Evolutionary conservation across 2,888 invertebrate genomes (phyloP).

Genomic region (Leistus spinibarbis): DNA sequence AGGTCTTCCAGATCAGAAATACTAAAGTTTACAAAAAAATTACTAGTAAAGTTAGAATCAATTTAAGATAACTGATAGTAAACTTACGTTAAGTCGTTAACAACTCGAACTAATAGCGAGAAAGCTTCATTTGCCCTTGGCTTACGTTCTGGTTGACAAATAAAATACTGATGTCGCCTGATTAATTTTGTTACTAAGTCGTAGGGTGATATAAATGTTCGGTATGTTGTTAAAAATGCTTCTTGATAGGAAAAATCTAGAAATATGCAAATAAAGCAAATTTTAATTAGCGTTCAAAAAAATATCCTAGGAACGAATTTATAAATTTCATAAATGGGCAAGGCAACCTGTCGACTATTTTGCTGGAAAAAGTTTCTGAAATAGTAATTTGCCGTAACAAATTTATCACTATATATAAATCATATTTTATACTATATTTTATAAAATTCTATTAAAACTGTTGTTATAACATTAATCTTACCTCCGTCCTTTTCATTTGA

Average conservation of each 20-base stretch:
- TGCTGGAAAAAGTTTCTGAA: too few species aligned
- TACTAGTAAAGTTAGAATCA: background rate
- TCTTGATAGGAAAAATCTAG: slow-evolving; percentile 93
- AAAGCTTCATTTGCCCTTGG: slow-evolving; percentile 86
- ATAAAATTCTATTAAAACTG: too few species aligned
- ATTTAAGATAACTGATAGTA: slow-evolving; percentile 5
- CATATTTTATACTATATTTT: too few species aligned
- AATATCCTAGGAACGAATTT: too few species aligned
- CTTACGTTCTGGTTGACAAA: slow-evolving; percentile 74
- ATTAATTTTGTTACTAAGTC: slow-evolving; percentile 86
- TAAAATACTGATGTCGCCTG: slow-evolving; percentile 77
- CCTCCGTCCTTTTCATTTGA: slow-evolving; percentile 61
- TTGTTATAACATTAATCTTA: too few species aligned
- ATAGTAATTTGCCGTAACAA: too few species aligned
- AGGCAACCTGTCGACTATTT: too few species aligned
- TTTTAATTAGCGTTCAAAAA: too few species aligned
- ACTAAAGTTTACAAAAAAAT: slow-evolving; percentile 58
- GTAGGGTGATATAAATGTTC: slow-evolving; percentile 90
- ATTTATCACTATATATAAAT: too few species aligned
- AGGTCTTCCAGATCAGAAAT: slow-evolving; percentile 83
- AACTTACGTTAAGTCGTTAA: slow-evolving; percentile 94
- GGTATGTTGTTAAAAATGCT: slow-evolving; percentile 97
- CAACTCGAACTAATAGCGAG: slow-evolving; percentile 90
- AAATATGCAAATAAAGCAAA: too few species aligned
- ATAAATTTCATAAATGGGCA: too few species aligned